Conservation (phyloP, 2,113 vertebrate genomes). For the Leuciscus idus region DNA sequence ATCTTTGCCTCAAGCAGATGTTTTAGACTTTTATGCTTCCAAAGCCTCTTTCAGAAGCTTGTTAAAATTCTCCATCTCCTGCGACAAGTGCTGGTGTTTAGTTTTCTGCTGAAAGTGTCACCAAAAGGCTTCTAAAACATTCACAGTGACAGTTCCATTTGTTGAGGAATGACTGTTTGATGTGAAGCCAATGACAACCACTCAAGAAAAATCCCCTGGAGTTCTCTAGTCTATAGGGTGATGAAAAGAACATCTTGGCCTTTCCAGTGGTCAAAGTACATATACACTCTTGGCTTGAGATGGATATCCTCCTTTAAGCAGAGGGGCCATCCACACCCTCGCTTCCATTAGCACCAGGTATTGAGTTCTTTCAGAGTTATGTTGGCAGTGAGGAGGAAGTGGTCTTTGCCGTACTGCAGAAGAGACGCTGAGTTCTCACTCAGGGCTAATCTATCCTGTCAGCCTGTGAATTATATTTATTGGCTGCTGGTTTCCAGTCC, state of each 20-base stretch:
- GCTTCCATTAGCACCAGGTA: neutral
- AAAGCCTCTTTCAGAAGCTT: slow-evolving; percentile 9
- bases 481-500: slow-evolving; percentile 17
- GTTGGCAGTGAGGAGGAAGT: slow-evolving; percentile 5
- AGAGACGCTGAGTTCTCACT: neutral
- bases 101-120: slow-evolving; percentile 27
- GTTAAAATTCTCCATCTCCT: slow-evolving; percentile 10
- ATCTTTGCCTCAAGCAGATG: slow-evolving; percentile 17
- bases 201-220: slow-evolving; percentile 29
- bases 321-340: neutral
- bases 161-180: slow-evolving; percentile 43
- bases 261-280: slow-evolving; percentile 31
- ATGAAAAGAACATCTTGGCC: slow-evolving; percentile 32
- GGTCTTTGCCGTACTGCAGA: slow-evolving; percentile 11
- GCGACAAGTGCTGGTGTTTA: neutral
- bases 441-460: slow-evolving; percentile 46
- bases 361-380: slow-evolving; percentile 12
- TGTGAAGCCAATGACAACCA: slow-evolving; percentile 26
- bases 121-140: slow-evolving; percentile 27
- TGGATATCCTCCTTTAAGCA: slow-evolving; percentile 29
- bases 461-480: slow-evolving; percentile 58
- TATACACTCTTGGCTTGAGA: slow-evolving; percentile 23
- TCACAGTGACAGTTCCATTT: slow-evolving; percentile 37
- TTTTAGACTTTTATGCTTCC: neutral
- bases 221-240: neutral